These are phyloP conservation scores for Acronicta leporina DNA, from an alignment of 2,888 invertebrate genomes.

Conservation along the genomic window DNA sequence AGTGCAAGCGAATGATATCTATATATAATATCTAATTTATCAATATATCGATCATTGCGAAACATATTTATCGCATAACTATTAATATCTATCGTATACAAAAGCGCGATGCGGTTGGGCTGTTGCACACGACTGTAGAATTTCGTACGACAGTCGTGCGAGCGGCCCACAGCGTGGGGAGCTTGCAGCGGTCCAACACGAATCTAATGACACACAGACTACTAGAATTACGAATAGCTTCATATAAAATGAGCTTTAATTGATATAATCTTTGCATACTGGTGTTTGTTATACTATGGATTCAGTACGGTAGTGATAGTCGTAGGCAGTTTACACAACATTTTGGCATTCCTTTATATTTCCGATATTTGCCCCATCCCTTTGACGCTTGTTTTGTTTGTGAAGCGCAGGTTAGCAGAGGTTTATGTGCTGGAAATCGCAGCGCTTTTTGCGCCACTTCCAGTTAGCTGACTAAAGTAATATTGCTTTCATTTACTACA, in stretches of 20 bases:
- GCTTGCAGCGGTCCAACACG: slow-evolving; percentile 60
- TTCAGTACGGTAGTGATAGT: slow-evolving; percentile 43
- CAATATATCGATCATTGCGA: slow-evolving; percentile 44
- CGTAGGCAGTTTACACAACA: slow-evolving; percentile 56
- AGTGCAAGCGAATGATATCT: slow-evolving; percentile 43
- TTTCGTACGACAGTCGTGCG: slow-evolving; percentile 1
- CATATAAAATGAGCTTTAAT: slow-evolving; percentile 46
- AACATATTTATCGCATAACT: slow-evolving; percentile 54
- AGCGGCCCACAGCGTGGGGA: slow-evolving; percentile 33
- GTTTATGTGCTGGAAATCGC: slow-evolving; percentile 6
- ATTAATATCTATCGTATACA: slow-evolving; percentile 61
- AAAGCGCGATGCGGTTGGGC: slow-evolving; percentile 52
- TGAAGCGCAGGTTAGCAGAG: slow-evolving; percentile 11
- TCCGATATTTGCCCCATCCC: slow-evolving; percentile 35
- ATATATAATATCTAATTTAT: slow-evolving; percentile 43
- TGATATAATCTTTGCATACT: slow-evolving; percentile 47
- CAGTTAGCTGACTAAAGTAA: slow-evolving; percentile 32
- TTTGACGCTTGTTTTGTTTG: slow-evolving; percentile 23
- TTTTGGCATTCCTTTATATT: slow-evolving; percentile 40
- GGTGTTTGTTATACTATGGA: slow-evolving; percentile 41
- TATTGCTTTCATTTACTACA: slow-evolving; percentile 45
- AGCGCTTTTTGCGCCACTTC: slow-evolving; percentile 12
- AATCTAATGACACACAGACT: slow-evolving; percentile 51
- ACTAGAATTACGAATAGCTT: slow-evolving; percentile 45
- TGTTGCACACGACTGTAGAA: slow-evolving; percentile 5